These are phyloP conservation scores for Biston stratarius DNA, from an alignment of 2,888 invertebrate genomes.

Conservation along the genomic window DNA sequence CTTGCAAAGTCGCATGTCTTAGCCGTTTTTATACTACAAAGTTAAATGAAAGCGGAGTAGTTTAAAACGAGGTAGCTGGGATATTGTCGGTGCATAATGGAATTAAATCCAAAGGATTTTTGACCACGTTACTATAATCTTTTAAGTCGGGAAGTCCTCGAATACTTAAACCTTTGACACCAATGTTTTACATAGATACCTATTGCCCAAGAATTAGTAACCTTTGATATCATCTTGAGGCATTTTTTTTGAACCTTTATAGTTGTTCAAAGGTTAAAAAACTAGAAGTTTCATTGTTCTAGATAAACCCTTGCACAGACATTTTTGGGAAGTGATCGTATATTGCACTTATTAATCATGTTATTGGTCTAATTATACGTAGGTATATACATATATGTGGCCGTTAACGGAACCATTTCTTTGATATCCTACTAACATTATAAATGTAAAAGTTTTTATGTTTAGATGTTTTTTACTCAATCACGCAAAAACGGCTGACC, in stretches of 20 bases:
- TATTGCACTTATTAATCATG: no score
- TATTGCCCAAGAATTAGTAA: background rate
- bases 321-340: no score
- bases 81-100: constrained; percentile 62
- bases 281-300: no score
- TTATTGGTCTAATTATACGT: no score
- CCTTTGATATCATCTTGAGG: background rate
- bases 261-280: background rate
- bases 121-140: constrained; percentile 46
- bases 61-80: constrained; percentile 57
- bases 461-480: no score
- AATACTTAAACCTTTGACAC: constrained; percentile 25
- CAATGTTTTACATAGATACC: background rate
- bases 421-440: no score
- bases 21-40: constrained; percentile 66
- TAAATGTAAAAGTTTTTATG: no score
- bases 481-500: no score
- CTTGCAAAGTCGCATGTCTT: constrained; percentile 61
- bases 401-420: no score
- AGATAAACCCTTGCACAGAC: no score
- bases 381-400: no score
- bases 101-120: constrained; percentile 62
- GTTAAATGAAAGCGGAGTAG: constrained; percentile 64
- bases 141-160: constrained; percentile 37
- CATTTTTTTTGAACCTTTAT: background rate